Evolutionary conservation across 2,113 vertebrate species (phyloP).

Genomic region (Campylomormyrus numenius): DNA sequence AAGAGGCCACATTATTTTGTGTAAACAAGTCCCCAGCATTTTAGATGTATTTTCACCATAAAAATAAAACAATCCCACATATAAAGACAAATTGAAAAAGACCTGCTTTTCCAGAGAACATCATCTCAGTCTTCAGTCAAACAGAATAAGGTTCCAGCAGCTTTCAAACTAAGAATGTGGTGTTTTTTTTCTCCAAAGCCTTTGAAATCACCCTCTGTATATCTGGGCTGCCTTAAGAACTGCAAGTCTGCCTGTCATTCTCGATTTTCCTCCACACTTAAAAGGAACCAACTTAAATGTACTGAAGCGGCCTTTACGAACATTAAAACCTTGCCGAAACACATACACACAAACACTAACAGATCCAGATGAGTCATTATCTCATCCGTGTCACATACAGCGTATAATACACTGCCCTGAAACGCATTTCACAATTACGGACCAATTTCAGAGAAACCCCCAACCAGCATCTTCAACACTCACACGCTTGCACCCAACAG

Average conservation of each 20-base stretch:
- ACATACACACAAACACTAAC: not conserved
- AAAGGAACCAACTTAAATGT: not conserved
- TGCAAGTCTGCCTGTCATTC: conserved; percentile 35
- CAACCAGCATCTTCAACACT: not conserved
- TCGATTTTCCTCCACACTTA: not conserved
- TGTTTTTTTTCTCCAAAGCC: conserved; percentile 17
- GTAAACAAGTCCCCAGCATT: not conserved
- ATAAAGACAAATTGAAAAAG: not conserved
- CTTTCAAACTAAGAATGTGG: conserved; percentile 44
- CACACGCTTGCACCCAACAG: not conserved
- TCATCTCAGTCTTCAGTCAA: conserved; percentile 1
- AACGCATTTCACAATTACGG: not conserved
- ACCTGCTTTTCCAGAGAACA: conserved; percentile 1
- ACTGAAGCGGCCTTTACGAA: not conserved
- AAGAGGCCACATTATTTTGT: not conserved
- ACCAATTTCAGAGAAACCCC: not conserved
- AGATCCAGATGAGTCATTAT: not conserved
- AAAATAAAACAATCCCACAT: not conserved
- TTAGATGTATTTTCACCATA: not conserved
- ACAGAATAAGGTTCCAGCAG: conserved; percentile 43
- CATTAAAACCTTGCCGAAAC: not conserved
- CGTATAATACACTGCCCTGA: not conserved
- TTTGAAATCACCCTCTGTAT: conserved; percentile 43
- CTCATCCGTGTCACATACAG: not conserved
- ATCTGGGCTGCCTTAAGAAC: conserved; percentile 31